Evolutionary conservation across 2,888 invertebrate genomes (phyloP), one percentile per base, ranked within the genome.

Genomic region (Leptinotarsa peninsularis): DNA sequence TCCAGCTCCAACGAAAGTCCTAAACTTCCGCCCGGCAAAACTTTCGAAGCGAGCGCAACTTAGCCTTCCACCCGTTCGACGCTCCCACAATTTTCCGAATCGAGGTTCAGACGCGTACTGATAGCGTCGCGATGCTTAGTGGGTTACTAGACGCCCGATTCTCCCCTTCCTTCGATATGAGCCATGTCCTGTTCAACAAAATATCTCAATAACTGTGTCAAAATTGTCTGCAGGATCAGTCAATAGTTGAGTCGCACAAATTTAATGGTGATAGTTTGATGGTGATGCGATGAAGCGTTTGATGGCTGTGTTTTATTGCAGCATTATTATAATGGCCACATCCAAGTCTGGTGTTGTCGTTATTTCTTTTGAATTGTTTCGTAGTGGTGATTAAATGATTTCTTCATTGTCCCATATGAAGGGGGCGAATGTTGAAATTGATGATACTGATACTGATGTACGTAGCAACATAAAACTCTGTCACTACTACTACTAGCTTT

Each of bases 81-180:
- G 68, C 52, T n/a, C 17, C 56, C 69, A 56, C 73, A 27, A 66
- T 66, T 69, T 56, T 49, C 56, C 69, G 49, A 66, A 74, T 63
- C 69, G 73, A 60, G 33, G 33, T 66, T 54, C 68, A 52, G 49
- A 63, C 73, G 73, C 73, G 69, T 66, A 74, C 73, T 74, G 73
- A 74, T 70, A 70, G 69, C 73, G 73, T 74, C 73, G 73, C 69
- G 73, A 54, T 56, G 73, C 73, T 66, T n/a, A 49, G 27, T 66
- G 21, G 68, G 68, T 60, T 66, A 70, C 66, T 66, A 70, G 73
- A 52, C 73, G 69, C 17, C 58, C 2, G 54, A 66, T 56, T 54
- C 21, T 58, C 63, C 73, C 69, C 73, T 70, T 70, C 69, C 70
- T 68, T 50, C 66, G 50, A 43, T 43, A 14, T 15, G 23, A 23